phyloP scores from a whole-genome alignment of 1,140 invertebrate genomes.

The Sycophila sp. region DNA sequence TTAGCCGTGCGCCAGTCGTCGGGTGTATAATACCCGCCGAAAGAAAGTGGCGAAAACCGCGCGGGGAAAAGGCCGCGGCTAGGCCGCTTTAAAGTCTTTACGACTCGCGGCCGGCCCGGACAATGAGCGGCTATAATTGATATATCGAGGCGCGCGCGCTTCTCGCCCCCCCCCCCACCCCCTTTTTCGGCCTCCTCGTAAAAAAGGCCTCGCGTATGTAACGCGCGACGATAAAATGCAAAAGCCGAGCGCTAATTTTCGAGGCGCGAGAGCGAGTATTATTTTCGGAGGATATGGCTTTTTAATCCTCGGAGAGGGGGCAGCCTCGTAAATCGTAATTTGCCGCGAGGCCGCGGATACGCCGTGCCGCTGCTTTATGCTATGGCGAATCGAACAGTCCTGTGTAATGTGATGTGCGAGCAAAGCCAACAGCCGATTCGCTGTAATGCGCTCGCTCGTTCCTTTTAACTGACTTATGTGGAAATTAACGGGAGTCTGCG shows the following conservation, averaged over 20 bases:
- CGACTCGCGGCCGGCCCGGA: constrained; percentile 21
- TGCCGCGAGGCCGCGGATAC: background rate
- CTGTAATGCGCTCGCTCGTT: too few species aligned
- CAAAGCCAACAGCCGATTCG: too few species aligned
- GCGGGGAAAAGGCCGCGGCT: background rate
- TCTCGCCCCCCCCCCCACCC: constrained; percentile 3
- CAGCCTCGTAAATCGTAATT: constrained; percentile 34
- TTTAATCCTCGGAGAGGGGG: constrained; percentile 21
- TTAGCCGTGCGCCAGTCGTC: constrained; percentile 8
- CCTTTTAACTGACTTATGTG: too few species aligned
- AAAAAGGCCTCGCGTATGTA: constrained; percentile 29
- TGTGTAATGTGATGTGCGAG: too few species aligned
- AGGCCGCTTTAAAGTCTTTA: constrained; percentile 29
- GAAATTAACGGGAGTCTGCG: too few species aligned
- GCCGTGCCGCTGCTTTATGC: background rate
- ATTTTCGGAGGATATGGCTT: constrained; percentile 31
- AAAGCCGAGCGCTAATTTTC: constrained; percentile 21
- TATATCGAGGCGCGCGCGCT: constrained; percentile 23
- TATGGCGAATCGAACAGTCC: too few species aligned
- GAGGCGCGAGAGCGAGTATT: background rate
- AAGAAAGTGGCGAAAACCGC: constrained; percentile 22
- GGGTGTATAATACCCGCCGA: too few species aligned
- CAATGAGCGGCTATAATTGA: constrained; percentile 37
- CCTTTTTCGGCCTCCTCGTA: constrained; percentile 19
- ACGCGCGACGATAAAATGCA: constrained; percentile 33